Base-by-base conservation (phyloP, 2,888 invertebrate genomes). In the Blastobasis adustella region DNA sequence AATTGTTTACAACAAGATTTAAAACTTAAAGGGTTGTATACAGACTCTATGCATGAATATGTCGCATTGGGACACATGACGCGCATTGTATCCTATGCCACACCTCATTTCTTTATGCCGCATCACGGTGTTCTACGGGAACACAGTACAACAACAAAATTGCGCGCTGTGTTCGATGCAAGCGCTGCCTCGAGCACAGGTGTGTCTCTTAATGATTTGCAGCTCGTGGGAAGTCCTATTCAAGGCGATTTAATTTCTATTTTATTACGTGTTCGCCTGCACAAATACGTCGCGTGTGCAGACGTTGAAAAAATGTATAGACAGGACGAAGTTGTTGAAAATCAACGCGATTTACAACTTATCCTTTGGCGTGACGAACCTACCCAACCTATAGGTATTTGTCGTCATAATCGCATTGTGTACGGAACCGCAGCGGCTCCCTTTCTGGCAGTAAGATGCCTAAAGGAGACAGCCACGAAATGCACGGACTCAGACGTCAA, bases 311-410 rank as follows among this genome's bases (percentile, higher is more conserved):
- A 58, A 50, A 67, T 69, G 64, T 69, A 60, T 48, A 49, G 69
- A 0, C 61, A 65, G 50, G 53, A 61, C n/a, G 40, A 55, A 6
- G 50, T 67, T 8, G 23, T 58, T 39, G 46, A 49, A 1, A 52
- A 60, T 6, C 56, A 67, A 40, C 45, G 62, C 6, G 47, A 58
- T 36, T 55, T 62, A 5, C 71, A 71, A 44, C 47, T 60, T 37
- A 69, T 71, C 0, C 47, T 69, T 2, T 73, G 69, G 66, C 52
- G 66, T 5, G 57, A 59, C 5, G 52, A 54, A 9, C 47, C 51
- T 3, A 38, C 47, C 3, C 52, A 61, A 5, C 55, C 59, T 4
- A 10, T 63, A 10, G 9, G 54, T 9, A 50, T 59, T 6, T 66
- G 58, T 48, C 60, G 47, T 9, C 44, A 54, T 7, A 56, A 59